These are phyloP conservation scores for Gymnodraco acuticeps DNA, from an alignment of 2,797 vertebrate species.

Conservation along the genomic window DNA sequence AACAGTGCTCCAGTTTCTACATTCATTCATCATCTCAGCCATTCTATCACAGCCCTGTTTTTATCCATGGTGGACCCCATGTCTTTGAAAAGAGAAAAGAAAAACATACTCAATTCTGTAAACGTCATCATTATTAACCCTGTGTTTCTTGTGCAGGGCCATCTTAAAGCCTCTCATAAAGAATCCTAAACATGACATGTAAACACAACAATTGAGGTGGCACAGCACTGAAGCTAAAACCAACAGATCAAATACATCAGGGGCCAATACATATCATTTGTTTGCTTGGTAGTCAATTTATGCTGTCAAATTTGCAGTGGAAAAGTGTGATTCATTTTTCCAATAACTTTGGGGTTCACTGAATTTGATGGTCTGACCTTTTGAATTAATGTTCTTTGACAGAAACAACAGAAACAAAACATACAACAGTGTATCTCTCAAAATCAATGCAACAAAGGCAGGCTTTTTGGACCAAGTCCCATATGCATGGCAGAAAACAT, in stretches of 20 bases:
- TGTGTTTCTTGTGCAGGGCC: slow-evolving; percentile 71
- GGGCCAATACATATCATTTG: slow-evolving; percentile 11
- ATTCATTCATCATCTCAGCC: slow-evolving; percentile 74
- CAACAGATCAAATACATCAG: slow-evolving; percentile 38
- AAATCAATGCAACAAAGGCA: slow-evolving; percentile 51
- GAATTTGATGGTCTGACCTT: slow-evolving; percentile 23
- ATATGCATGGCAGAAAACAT: slow-evolving; percentile 46
- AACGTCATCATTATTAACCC: slow-evolving; percentile 68
- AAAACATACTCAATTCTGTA: slow-evolving; percentile 50
- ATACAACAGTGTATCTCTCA: slow-evolving; percentile 48
- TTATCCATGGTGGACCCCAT: slow-evolving; percentile 62
- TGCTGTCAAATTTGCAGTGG: slow-evolving; percentile 10
- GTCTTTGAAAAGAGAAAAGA: slow-evolving; percentile 40
- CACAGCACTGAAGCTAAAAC: slow-evolving; percentile 42
- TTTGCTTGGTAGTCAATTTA: slow-evolving; percentile 12
- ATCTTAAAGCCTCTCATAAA: slow-evolving; percentile 68
- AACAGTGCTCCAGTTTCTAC: slow-evolving; percentile 77
- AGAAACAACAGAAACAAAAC: slow-evolving; percentile 22
- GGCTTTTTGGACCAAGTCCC: slow-evolving; percentile 43
- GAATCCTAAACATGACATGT: slow-evolving; percentile 35
- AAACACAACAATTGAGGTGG: slow-evolving; percentile 57
- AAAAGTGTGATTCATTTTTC: not conserved
- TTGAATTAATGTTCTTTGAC: slow-evolving; percentile 51
- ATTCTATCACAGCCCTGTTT: slow-evolving; percentile 49
- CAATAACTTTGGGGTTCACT: slow-evolving; percentile 21